Percentiles rank a stretch among this genome's conserved stretches.
phyloP scores from a whole-genome alignment of 1,140 invertebrate species.

The Gryllus bimaculatus region DNA sequence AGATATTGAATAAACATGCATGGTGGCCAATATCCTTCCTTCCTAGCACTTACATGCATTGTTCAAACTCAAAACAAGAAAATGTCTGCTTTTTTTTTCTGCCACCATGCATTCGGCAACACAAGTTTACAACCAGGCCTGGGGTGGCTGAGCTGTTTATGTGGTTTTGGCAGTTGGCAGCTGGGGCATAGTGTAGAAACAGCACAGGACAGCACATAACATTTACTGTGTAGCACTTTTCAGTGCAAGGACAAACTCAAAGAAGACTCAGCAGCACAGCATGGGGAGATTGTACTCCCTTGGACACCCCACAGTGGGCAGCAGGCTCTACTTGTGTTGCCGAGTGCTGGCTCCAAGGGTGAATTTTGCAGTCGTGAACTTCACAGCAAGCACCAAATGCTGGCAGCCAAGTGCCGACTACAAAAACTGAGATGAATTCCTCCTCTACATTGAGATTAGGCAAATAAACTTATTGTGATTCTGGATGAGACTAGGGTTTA shows the following conservation, averaged over 20 bases:
- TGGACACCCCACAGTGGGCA: neutral
- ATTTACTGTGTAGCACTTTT: neutral
- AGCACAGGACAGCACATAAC: neutral
- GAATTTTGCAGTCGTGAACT: neutral
- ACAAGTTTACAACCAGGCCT: neutral
- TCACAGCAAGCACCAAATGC: neutral
- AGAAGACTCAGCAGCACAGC: neutral
- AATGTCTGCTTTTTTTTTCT: neutral
- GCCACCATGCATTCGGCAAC: neutral
- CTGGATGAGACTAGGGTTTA: too few species aligned
- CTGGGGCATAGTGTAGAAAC: neutral
- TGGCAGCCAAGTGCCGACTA: neutral
- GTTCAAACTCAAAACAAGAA: too few species aligned
- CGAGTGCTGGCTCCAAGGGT: neutral
- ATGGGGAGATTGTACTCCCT: neutral
- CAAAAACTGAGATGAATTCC: neutral
- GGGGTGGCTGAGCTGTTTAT: neutral
- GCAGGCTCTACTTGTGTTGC: neutral
- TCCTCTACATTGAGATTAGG: too few species aligned
- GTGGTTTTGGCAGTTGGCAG: neutral
- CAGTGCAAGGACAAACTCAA: neutral
- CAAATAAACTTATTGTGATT: too few species aligned
- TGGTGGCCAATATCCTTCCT: neutral
- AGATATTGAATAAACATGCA: neutral
- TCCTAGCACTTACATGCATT: too few species aligned